Evolutionary conservation across 1,140 invertebrate genomes (phyloP).

Genomic region (Penaeus vannamei): DNA sequence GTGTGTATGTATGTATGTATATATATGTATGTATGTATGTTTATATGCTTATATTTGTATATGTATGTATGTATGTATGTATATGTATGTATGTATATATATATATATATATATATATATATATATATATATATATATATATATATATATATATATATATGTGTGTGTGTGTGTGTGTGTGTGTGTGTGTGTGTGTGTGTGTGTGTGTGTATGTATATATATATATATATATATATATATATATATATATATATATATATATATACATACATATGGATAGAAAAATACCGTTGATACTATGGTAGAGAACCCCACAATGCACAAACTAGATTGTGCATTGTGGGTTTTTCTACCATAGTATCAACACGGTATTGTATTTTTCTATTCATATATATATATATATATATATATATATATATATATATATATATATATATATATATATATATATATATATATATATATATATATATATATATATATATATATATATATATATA

Average conservation of each 20-base stretch:
- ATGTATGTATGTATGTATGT: not conserved
- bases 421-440: not conserved
- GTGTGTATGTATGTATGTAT: constrained; percentile 16
- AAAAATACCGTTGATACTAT: not conserved
- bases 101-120: constrained; percentile 16
- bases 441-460: constrained; percentile 22
- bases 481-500: constrained; percentile 22
- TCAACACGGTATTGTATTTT: too few relatives aligned
- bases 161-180: not conserved
- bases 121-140: constrained; percentile 18
- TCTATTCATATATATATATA: not conserved
- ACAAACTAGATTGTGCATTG: too few relatives aligned
- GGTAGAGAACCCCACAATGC: too few relatives aligned
- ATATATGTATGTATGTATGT: constrained; percentile 12
- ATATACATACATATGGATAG: constrained; percentile 3
- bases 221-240: not conserved
- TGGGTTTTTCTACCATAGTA: too few relatives aligned
- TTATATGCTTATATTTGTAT: too few relatives aligned
- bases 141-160: constrained; percentile 8
- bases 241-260: not conserved
- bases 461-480: constrained; percentile 22
- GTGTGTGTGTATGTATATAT: not conserved
- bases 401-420: not conserved
- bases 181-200: not conserved
- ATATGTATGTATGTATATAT: too few relatives aligned